These are phyloP conservation scores for Halcyon malimbica DNA, from an alignment of 2,113 vertebrate genomes.

Conservation along the genomic window DNA sequence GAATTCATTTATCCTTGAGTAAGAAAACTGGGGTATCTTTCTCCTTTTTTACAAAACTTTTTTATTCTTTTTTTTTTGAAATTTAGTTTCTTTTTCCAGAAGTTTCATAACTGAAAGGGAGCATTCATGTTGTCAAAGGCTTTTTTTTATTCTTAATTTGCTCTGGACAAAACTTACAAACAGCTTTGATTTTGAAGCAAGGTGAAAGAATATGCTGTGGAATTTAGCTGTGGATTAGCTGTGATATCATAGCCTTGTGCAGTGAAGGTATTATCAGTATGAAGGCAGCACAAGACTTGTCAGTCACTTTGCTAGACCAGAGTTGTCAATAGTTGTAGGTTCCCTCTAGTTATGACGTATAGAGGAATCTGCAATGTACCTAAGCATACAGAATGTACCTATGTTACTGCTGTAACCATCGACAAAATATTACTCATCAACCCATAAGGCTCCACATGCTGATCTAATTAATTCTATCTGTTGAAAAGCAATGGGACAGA, in stretches of 20 bases:
- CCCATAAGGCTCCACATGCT: not conserved
- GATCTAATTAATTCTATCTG: conserved; percentile 11
- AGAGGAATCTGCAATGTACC: not conserved
- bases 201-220: not conserved
- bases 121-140: not conserved
- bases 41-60: not conserved
- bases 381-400: not conserved
- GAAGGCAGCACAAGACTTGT: not conserved
- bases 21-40: not conserved
- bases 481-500: not conserved
- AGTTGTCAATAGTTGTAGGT: not conserved
- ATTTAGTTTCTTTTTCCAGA: not conserved
- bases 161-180: not conserved
- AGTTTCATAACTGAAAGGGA: not conserved
- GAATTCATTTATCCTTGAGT: not conserved
- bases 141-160: not conserved
- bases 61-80: not conserved
- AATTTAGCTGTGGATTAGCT: not conserved
- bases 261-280: not conserved
- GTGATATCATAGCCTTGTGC: not conserved
- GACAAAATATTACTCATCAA: not conserved
- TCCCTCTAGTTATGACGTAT: not conserved
- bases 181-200: conserved; percentile 4
- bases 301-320: not conserved
- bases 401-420: not conserved